phyloP scores from a whole-genome alignment of 2,797 vertebrate genomes.

The Yasuhikotakia modesta region DNA sequence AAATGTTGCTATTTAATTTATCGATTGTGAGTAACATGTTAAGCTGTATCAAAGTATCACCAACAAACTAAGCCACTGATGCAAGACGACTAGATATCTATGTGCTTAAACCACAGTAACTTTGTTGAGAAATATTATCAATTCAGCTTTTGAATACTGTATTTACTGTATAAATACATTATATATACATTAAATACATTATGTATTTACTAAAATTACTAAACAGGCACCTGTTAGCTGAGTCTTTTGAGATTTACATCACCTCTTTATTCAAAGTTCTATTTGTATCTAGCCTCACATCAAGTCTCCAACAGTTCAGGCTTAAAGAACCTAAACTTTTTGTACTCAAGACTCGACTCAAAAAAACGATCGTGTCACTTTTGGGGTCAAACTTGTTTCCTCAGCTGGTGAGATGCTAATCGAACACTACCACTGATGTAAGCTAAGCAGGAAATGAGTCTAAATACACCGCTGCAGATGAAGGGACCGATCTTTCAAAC shows the following conservation, averaged over 20 bases:
- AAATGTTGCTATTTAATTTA: no score
- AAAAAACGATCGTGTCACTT: constrained; percentile 2
- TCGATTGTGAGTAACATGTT: no score
- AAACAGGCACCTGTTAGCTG: constrained; percentile 25
- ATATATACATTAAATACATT: no score
- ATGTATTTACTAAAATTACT: constrained; percentile 36
- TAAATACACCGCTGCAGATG: constrained; percentile 28
- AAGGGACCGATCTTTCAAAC: constrained; percentile 43
- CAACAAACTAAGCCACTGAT: not conserved
- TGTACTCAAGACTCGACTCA: constrained; percentile 24
- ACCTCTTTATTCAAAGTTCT: constrained; percentile 8
- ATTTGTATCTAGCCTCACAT: constrained; percentile 8
- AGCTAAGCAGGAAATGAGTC: constrained; percentile 15
- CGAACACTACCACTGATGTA: constrained; percentile 30
- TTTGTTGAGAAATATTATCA: constrained; percentile 7
- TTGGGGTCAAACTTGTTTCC: constrained; percentile 14
- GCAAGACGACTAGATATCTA: not conserved
- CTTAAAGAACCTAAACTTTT: not conserved
- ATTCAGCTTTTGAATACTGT: no score
- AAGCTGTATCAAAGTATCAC: not conserved
- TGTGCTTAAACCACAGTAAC: constrained; percentile 6
- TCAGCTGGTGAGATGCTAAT: constrained; percentile 33
- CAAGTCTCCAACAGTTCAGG: not conserved
- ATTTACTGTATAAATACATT: no score
- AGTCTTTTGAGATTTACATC: constrained; percentile 28